Evolutionary conservation across 2,797 vertebrate genomes (phyloP).

Genomic region (Diplodus sargus): DNA sequence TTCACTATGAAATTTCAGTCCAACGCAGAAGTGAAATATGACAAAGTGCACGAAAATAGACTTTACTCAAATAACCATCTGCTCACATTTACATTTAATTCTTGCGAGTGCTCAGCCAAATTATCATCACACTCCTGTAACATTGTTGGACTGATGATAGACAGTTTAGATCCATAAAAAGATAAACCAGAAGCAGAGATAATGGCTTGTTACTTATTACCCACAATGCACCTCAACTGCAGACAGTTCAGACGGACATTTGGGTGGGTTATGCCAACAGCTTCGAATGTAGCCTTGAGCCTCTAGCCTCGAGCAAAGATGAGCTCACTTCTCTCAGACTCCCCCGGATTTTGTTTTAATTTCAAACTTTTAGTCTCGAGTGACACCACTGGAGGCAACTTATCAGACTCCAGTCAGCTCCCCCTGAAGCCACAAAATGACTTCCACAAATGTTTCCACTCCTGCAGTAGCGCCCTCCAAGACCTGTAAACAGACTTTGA

Average conservation of each 20-base stretch:
- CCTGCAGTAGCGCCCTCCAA: not conserved
- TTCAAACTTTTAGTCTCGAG: constrained; percentile 2
- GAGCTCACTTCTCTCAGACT: not conserved
- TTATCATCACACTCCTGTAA: too few species aligned
- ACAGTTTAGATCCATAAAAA: not conserved
- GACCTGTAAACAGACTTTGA: constrained; percentile 1
- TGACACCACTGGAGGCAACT: constrained; percentile 4
- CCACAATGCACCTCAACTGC: not conserved
- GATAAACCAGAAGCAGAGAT: not conserved
- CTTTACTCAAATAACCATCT: not conserved
- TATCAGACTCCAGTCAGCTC: not conserved
- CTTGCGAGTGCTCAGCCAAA: not conserved
- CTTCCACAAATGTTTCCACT: not conserved
- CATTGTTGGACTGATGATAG: not conserved
- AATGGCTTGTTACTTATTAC: not conserved
- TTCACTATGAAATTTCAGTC: not conserved
- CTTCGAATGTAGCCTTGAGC: not conserved
- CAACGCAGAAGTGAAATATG: too few species aligned
- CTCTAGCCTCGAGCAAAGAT: constrained; percentile 1
- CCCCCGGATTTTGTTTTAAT: not conserved
- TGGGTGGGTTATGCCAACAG: not conserved
- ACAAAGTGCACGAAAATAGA: too few species aligned
- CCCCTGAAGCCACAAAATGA: not conserved
- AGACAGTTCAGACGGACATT: not conserved
- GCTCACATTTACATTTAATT: not conserved